Evolutionary conservation across 2,888 invertebrate genomes (phyloP), one percentile per base, ranked within the genome.

Genomic region (Arctia plantaginis): DNA sequence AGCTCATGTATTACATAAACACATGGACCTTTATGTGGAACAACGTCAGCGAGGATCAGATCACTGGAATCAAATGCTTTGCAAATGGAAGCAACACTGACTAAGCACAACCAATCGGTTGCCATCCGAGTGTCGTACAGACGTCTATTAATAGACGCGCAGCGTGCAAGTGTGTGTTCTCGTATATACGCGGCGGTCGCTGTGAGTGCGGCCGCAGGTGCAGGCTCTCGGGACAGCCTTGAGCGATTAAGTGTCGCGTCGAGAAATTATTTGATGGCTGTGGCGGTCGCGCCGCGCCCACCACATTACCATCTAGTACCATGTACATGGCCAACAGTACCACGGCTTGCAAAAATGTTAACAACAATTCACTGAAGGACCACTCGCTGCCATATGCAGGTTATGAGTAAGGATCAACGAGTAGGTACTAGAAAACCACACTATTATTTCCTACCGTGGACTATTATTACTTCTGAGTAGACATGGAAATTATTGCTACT

Each of bases 91-190:
- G 80, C 79, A 82, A 80, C 82, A 81, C 86, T 85, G 86, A 81
- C 74, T 82, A 82, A 84, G 86, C 86, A 81, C 84, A 81, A 83
- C 85, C 79, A 77, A 80, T 76, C 80, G 84, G 84, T 82, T 77
- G 75, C 77, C 78, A 75, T 71, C 77, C 77, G 69, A 82, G 83
- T 82, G 85, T 82, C 78, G 78, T 73, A 80, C 77, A 80, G 62
- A 68, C 74, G 55, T 79, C 83, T 85, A 85, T 86, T 85, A 86
- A 85, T 85, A 85, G 86, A 83, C 75, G 69, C 73, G 74, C 30
- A 13, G 55, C 33, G 18, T 20, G 74, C 39, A 70, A 66, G 74
- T 72, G 79, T 73, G 77, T 64, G 80, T 66, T 70, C 51, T 51
- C 71, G 62, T 69, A 47, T n/a, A 13, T 20, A 59, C 23, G 44